Base-by-base conservation (phyloP, 64 coral and sea anemone species). In the Montipora efflorescens region DNA sequence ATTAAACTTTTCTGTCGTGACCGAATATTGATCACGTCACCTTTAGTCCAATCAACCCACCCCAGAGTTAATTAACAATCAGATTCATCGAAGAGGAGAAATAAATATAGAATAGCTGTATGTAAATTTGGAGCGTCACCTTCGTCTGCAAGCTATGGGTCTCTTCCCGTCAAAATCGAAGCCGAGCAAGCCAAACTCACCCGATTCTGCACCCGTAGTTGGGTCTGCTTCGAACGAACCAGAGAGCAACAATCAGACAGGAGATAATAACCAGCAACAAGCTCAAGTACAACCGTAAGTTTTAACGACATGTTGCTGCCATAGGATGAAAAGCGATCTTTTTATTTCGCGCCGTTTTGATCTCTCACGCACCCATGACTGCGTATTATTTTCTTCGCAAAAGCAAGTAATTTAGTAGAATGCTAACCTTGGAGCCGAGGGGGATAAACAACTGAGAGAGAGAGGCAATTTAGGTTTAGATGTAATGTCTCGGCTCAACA, bases 111-210 rank as follows among this genome's bases (percentile, higher is more conserved):
- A 76, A 10, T 55, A 55, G 10, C 2, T 10, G 74, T 76, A 76
- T 76, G 74, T 23, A 76, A 76, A 76, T 76, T 76, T 36, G 11
- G 28, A 15, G 74, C 74, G 36, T 76, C 74, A 36, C 12, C 46
- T 36, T 76, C 28, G 46, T 14, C 74, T 44, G 28, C 4, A 3
- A 15, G 74, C 2, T 8, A 76, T 76, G 74, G 74, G 74, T 4
- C 74, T 76, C 46, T 76, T 76, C 28, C 74, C 74, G 36, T 76
- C 74, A 36, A 76, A 44, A 76, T 76, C 74, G 10, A 76, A 76
- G 74, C 3, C 23, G 8, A 76, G 15, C 74, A 25, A 76, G 74
- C 74, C 44, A 45, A 25, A 76, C 4, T 4, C 74, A 2, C 3
- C 74, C 28, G 1, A 28, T 76, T 1, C 25, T 46, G 13, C 74